Evolutionary conservation across 92 coral and sea anemone species (phyloP), one percentile per base, ranked within the genome.

Genomic region (Zoanthus sociatus): DNA sequence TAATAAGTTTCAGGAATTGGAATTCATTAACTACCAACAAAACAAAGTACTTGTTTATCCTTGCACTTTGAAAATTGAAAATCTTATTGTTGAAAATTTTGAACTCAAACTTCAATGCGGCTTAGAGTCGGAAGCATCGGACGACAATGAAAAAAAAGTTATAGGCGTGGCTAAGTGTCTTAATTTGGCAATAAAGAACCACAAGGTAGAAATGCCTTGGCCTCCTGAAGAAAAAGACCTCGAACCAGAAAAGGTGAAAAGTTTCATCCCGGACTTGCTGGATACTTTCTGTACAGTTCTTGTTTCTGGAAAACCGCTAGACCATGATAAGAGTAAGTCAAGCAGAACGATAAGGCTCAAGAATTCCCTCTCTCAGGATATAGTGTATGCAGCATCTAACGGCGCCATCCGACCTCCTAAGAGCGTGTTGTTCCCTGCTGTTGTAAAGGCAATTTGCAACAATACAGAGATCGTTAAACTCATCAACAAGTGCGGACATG

Each of bases 391-490:
- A 9, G 90, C 60, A 58, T 46, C 87, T 31, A 88, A 79, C 70
- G 86, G 90, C 9, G 84, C 86, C 16, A 79, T 87, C 42, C 78
- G 79, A 32, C 64, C 87, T 15, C 90, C 90, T 16, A 87, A 87
- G 68, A 78, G 87, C 51, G 90, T 87, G 15, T 68, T 87, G 37
- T 78, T 79, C 13, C 90, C 90, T 14, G 0, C 90, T 3, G 87
- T 87, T 4, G 51, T 86, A 16, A 87, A 87, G 58, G 87, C 87
- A 6, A 20, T 87, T n/a, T 87, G 90, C 56, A 87, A 87, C 74
- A 87, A 87, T 76, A 87, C 90, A 78, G 87, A 79, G 50, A 47
- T 87, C 16, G 70, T 87, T 10, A 87, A 79, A 69, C 86, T 87
- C 12, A 30, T 87, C 18, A 87, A 87, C 56, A 79, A 71, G 69